Conservation (phyloP, 2,113 vertebrate genomes). For the Podarcis raffonei region DNA sequence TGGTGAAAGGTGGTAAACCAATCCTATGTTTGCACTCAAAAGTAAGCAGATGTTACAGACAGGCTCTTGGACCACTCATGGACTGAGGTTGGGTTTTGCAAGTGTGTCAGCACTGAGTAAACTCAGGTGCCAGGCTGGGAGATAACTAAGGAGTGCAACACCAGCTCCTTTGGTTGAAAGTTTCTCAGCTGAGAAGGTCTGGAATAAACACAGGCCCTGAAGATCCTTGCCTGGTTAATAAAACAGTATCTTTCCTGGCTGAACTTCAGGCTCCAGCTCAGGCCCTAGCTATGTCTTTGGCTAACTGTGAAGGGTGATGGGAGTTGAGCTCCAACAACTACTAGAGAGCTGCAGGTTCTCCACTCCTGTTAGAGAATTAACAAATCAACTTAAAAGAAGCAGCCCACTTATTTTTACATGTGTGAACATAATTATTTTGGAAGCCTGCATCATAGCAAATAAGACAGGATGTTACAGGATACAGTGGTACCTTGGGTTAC, state of each 20-base stretch:
- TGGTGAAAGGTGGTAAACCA: neutral
- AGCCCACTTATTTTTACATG: neutral
- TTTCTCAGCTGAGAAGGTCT: no score
- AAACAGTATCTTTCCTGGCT: neutral
- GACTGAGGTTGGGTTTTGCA: neutral
- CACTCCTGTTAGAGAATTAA: neutral
- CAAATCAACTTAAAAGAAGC: neutral
- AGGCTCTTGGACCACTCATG: neutral
- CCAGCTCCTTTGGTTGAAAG: neutral
- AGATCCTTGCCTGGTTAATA: neutral
- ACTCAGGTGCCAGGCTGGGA: neutral
- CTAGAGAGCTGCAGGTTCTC: neutral
- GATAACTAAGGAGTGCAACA: neutral
- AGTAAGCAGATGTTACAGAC: neutral
- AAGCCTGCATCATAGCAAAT: constrained; percentile 13
- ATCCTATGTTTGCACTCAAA: neutral
- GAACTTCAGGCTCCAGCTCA: neutral
- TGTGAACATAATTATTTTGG: constrained; percentile 1
- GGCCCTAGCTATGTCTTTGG: neutral
- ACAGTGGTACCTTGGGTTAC: no score
- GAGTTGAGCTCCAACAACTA: neutral
- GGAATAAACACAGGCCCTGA: neutral
- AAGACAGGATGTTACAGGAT: constrained; percentile 32
- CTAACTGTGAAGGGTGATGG: no score
- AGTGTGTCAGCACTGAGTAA: neutral